These are phyloP conservation scores for Ephialtes manifestator DNA, from an alignment of 2,888 invertebrate species.

Conservation along the genomic window DNA sequence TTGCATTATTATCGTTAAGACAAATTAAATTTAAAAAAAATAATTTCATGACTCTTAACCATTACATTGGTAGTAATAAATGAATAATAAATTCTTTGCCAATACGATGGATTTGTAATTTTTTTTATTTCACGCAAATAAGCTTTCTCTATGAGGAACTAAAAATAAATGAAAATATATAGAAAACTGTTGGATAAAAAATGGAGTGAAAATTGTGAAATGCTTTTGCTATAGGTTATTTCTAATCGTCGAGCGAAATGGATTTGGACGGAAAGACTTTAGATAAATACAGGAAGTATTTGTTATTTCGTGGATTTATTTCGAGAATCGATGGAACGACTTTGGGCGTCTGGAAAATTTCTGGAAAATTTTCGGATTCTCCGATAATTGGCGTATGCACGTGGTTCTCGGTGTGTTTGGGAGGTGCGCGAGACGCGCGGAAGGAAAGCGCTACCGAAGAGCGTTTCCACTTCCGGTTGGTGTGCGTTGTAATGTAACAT, in stretches of 20 bases:
- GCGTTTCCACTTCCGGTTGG: constrained; percentile 78
- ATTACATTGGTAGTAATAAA: too few species aligned
- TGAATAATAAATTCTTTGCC: too few species aligned
- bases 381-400: constrained; percentile 9
- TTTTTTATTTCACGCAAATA: too few species aligned
- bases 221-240: too few species aligned
- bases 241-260: background rate
- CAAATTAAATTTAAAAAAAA: too few species aligned
- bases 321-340: constrained; percentile 37
- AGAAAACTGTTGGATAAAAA: too few species aligned
- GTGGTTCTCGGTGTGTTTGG: background rate
- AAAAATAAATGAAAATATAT: too few species aligned
- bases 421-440: constrained; percentile 16
- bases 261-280: constrained; percentile 39
- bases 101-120: too few species aligned
- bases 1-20: too few species aligned
- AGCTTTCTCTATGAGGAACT: too few species aligned
- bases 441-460: constrained; percentile 64
- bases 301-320: constrained; percentile 63
- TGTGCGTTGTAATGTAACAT: constrained; percentile 79
- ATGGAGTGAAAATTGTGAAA: too few species aligned
- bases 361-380: constrained; percentile 9
- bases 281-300: constrained; percentile 52
- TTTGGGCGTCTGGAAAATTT: constrained; percentile 56
- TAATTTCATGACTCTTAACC: too few species aligned